Base-by-base conservation (phyloP, 2,888 invertebrate species). In the Himalopsyche japonica region DNA sequence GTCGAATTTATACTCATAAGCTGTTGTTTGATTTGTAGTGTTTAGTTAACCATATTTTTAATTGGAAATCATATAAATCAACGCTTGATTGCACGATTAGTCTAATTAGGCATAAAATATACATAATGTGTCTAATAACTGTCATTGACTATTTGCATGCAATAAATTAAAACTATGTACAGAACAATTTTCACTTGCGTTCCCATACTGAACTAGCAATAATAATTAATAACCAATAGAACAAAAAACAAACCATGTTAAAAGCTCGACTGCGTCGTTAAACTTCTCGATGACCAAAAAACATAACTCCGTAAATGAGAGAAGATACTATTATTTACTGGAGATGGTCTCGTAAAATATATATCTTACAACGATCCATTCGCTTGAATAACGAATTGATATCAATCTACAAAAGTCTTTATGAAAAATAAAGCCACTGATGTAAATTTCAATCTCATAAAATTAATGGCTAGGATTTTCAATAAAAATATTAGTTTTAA, bases 261-360 rank as follows among this genome's bases (percentile, higher is more conserved):
- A 79, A 79, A 57, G 78, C 37, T 78, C 27, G 24, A 37, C 81
- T 37, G 78, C 81, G 77, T 77, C 84, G 81, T 78, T 80, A 78
- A 81, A 47, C 43, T 81, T 30, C 49, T 76, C 85, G 80, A 83
- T 81, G 47, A 57, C 80, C 82, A 79, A 86, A 77, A 82, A 80
- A 86, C 80, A 86, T 76, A 86, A 79, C 49, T 70, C 80, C 47
- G 82, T 86, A 86, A 86, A 86, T 84, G 84, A 86, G 81, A 76
- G 49, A 81, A 84, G 84, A 84, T 76, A 83, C 83, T 84, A 84
- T 86, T 82, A 80, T 86, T 82, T 84, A 84, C 82, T 43, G 70
- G 48, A 79, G 79, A 34, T 84, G 80, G 27, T 24, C 4, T 81
- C 12, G 47, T 27, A 32, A 30, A 27, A 70, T 70, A 70, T 24